Evolutionary conservation across 2,888 invertebrate species (phyloP), one percentile per base, ranked within the genome.

Genomic region (Tuberolachnus salignus): DNA sequence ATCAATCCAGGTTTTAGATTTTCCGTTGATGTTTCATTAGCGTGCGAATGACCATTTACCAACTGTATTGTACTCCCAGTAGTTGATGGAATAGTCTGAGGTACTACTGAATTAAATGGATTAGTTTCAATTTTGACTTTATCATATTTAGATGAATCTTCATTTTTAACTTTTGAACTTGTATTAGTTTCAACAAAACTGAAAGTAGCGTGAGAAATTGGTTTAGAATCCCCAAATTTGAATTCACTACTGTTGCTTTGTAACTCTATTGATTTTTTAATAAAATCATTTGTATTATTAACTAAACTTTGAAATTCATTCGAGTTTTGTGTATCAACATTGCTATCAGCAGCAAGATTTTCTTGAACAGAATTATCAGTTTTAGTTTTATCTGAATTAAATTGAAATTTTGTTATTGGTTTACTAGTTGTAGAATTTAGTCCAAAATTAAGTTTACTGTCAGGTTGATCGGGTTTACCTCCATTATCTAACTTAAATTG

Each of bases 361-460:
- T 21, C 53, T n/a, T 53, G 44, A 26, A 23, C 16, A 21, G 66
- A 11, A 49, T 75, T 81, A 11, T 70, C 57, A 26, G 61, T 46
- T 21, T 67, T 46, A 13, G 74, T 19, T 57, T 63, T 80, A 59
- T 80, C 46, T 64, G 70, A 72, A 66, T 80, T 80, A 72, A 80
- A 66, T 34, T 78, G 80, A 66, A 81, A 82, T 16, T 75, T 59
- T 57, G 75, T 19, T 26, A 67, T 42, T 10, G 81, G 16, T 42
- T 55, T 51, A 10, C 4, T 73, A 55, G 80, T 46, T 11, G 73
- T 13, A n/a, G n/a, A n/a, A 63, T 49, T 55, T 51, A 4, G 16
- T 3, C 42, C 74, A 46, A 44, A 74, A 1, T 63, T 74, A 53
- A 55, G 19, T 11, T 63, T 55, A 74, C 55, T 70, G n/a, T 69